Conservation (phyloP, 2,113 vertebrate species). For the Ariopsis seemanni region DNA sequence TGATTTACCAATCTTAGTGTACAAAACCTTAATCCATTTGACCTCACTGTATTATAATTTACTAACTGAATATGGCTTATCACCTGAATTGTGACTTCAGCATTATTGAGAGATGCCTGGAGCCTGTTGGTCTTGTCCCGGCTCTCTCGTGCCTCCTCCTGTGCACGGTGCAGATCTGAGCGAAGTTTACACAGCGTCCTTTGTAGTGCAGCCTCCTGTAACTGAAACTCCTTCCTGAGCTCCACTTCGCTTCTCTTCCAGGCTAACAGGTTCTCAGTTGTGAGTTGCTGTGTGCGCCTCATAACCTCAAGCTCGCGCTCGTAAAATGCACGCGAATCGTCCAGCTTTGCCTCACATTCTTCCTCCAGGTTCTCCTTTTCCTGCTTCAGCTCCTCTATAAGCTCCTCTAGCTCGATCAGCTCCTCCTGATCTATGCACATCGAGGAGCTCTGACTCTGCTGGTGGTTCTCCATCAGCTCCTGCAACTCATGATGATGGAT, state of each 20-base stretch:
- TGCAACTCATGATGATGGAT: slow-evolving; percentile 86
- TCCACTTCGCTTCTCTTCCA: slow-evolving; percentile 94
- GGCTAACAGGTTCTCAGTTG: slow-evolving; percentile 88
- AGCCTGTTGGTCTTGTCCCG: slow-evolving; percentile 91
- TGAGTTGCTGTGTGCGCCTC: slow-evolving; percentile 92
- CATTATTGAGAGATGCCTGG: slow-evolving; percentile 83
- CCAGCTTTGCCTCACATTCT: slow-evolving; percentile 90
- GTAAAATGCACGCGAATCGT: slow-evolving; percentile 89
- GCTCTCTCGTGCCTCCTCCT: slow-evolving; percentile 88
- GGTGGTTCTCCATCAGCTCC: slow-evolving; percentile 86
- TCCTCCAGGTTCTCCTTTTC: slow-evolving; percentile 87
- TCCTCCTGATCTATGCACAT: slow-evolving; percentile 86
- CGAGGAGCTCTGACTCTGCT: slow-evolving; percentile 83
- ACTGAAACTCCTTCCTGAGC: slow-evolving; percentile 92
- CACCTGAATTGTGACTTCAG: slow-evolving; percentile 89
- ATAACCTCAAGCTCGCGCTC: slow-evolving; percentile 92
- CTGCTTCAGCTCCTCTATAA: slow-evolving; percentile 82
- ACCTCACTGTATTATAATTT: background rate
- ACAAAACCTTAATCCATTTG: background rate
- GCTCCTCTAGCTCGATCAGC: slow-evolving; percentile 81
- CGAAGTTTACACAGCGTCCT: slow-evolving; percentile 79
- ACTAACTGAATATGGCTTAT: background rate
- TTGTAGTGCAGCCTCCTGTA: slow-evolving; percentile 85
- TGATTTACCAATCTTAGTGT: background rate
- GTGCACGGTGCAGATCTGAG: slow-evolving; percentile 82